Evolutionary conservation across 1,140 invertebrate genomes (phyloP).

Genomic region (Sarcophaga peregrina): DNA sequence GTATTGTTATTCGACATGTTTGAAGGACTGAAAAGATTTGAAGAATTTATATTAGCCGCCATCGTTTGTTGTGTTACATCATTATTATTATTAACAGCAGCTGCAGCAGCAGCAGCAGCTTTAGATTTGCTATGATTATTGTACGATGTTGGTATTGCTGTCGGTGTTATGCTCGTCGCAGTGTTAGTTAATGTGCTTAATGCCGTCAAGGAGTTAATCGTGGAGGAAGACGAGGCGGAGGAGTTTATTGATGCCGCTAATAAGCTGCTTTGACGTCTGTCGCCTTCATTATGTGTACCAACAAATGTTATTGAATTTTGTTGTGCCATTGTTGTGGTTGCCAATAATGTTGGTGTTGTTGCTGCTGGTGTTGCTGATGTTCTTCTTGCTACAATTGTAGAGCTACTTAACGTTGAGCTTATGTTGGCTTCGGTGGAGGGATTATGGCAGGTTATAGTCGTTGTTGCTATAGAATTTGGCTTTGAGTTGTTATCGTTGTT

Average conservation of each 20-base stretch:
- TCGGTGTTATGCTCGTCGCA: slow-evolving; percentile 7
- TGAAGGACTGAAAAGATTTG: no score
- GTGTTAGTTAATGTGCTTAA: not conserved
- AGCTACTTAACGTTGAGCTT: not conserved
- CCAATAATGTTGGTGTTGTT: slow-evolving; percentile 19
- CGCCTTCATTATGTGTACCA: not conserved
- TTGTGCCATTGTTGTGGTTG: slow-evolving; percentile 5
- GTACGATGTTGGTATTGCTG: not conserved
- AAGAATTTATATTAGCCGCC: slow-evolving; percentile 48
- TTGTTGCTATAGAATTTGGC: not conserved
- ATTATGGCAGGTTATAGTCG: not conserved
- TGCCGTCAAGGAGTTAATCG: slow-evolving; percentile 40
- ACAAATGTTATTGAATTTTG: slow-evolving; percentile 18
- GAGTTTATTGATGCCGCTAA: slow-evolving; percentile 44
- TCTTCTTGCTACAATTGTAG: no score
- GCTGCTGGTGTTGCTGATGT: slow-evolving; percentile 24
- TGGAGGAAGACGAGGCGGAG: slow-evolving; percentile 50
- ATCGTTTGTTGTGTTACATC: slow-evolving; percentile 45
- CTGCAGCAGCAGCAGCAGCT: no score
- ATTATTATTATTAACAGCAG: no score
- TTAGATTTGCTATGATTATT: not conserved
- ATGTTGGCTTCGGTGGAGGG: slow-evolving; percentile 17
- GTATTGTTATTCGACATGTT: not conserved
- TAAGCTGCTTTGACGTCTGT: slow-evolving; percentile 30
- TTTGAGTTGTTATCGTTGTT: slow-evolving; percentile 4